Percentiles rank a stretch among this genome's conserved stretches.
phyloP scores from a whole-genome alignment of 2,888 invertebrate species.

The Ectemnius lituratus region DNA sequence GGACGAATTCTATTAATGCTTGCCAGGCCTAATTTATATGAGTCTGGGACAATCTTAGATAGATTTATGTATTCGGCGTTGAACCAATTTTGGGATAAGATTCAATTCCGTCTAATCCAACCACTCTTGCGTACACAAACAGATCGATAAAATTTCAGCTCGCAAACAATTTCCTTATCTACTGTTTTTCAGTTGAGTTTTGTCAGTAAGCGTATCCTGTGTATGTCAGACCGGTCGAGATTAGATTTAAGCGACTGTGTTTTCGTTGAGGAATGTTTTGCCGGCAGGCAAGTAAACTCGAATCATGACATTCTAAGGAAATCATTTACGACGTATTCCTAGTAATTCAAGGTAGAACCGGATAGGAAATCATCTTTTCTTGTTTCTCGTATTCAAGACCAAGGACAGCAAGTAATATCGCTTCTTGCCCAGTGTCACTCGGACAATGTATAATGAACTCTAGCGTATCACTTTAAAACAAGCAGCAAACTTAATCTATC shows the following conservation, averaged over 20 bases:
- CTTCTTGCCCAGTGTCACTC: neutral
- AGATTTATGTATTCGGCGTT: neutral
- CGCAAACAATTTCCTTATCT: slow-evolving; percentile 9
- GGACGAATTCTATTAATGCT: slow-evolving; percentile 33
- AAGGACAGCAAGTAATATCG: neutral
- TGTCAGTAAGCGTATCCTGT: neutral
- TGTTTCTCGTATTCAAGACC: neutral
- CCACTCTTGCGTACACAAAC: neutral
- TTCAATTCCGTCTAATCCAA: no score
- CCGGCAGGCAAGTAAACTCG: no score
- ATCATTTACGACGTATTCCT: no score
- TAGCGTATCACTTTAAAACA: no score
- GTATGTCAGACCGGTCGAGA: neutral
- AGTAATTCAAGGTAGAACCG: no score
- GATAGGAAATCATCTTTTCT: no score
- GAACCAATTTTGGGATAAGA: neutral
- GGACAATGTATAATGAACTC: no score
- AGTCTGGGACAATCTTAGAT: neutral
- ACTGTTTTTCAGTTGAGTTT: neutral
- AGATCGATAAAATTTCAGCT: neutral
- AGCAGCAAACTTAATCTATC: no score
- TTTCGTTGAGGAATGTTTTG: no score
- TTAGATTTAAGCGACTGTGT: neutral
- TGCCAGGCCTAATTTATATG: slow-evolving; percentile 24
- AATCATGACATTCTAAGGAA: no score